Evolutionary conservation across 1,140 invertebrate species (phyloP).

Genomic region (Pogonomyrmex barbatus): DNA sequence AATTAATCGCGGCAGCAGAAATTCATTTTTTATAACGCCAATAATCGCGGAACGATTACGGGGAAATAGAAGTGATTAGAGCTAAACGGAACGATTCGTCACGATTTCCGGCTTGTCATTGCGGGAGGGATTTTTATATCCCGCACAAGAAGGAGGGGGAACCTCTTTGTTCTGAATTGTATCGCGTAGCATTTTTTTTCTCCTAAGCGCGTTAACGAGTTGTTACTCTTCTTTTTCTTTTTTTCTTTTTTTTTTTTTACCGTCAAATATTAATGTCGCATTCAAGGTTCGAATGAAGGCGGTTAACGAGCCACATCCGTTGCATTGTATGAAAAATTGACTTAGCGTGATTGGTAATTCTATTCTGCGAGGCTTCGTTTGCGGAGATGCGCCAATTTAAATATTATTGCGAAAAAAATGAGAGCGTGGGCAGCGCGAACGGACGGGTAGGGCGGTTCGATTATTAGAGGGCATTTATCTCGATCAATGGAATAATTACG

Average conservation of each 20-base stretch:
- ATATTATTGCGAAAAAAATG: slow-evolving; percentile 45
- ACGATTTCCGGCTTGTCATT: neutral
- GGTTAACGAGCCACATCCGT: slow-evolving; percentile 25
- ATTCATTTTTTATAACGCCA: neutral
- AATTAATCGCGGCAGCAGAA: neutral
- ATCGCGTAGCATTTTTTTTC: neutral
- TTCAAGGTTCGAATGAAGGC: slow-evolving; percentile 10
- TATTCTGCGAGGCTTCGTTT: slow-evolving; percentile 51
- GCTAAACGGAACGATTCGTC: neutral
- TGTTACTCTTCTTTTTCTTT: neutral
- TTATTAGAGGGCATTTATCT: slow-evolving; percentile 50
- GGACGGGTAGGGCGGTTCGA: slow-evolving; percentile 40
- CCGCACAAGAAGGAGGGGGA: neutral
- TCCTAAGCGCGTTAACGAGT: neutral
- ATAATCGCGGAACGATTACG: neutral
- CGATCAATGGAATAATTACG: slow-evolving; percentile 46
- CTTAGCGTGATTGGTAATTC: slow-evolving; percentile 54
- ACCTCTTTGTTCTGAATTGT: neutral
- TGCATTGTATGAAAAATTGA: slow-evolving; percentile 36
- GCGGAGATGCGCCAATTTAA: slow-evolving; percentile 45
- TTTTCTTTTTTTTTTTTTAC: neutral
- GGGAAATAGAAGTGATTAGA: neutral
- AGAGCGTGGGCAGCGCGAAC: neutral
- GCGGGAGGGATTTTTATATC: neutral
- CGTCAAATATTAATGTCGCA: neutral